Evolutionary conservation across 2,797 vertebrate genomes (phyloP).

Genomic region (Graptemys geographica): DNA sequence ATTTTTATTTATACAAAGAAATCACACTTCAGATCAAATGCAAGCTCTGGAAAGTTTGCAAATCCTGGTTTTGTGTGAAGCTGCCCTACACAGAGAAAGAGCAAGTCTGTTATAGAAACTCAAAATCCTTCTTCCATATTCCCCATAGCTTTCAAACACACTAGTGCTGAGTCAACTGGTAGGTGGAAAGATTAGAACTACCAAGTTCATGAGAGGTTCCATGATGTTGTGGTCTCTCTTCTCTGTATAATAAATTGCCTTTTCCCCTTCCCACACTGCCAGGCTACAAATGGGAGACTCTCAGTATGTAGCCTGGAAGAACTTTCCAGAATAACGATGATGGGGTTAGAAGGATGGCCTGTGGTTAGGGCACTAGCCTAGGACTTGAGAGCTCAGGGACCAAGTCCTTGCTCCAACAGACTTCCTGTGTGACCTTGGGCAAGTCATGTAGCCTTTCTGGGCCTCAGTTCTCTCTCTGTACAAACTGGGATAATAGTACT

Average conservation of each 20-base stretch:
- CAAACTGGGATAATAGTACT: neutral
- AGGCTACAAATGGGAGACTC: neutral
- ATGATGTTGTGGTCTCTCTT: neutral
- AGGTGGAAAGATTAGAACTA: neutral
- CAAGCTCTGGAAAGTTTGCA: slow-evolving; percentile 2
- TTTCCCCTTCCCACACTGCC: neutral
- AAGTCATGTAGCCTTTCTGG: neutral
- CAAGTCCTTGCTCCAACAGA: neutral
- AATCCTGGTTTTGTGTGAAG: neutral
- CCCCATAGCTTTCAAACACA: neutral
- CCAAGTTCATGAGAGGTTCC: neutral
- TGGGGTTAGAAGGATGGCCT: neutral
- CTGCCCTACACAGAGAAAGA: slow-evolving; percentile 7
- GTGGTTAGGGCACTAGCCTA: neutral
- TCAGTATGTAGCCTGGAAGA: neutral
- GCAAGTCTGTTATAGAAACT: neutral
- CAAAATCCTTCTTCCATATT: neutral
- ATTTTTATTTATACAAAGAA: neutral
- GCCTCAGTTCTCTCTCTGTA: neutral
- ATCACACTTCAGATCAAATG: slow-evolving; percentile 17
- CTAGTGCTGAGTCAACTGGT: slow-evolving; percentile 1
- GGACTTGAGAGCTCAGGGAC: neutral
- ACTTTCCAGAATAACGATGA: neutral
- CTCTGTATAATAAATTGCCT: neutral
- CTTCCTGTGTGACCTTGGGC: neutral